phyloP scores from a whole-genome alignment of 2,797 vertebrate genomes.

The Chelon auratus region DNA sequence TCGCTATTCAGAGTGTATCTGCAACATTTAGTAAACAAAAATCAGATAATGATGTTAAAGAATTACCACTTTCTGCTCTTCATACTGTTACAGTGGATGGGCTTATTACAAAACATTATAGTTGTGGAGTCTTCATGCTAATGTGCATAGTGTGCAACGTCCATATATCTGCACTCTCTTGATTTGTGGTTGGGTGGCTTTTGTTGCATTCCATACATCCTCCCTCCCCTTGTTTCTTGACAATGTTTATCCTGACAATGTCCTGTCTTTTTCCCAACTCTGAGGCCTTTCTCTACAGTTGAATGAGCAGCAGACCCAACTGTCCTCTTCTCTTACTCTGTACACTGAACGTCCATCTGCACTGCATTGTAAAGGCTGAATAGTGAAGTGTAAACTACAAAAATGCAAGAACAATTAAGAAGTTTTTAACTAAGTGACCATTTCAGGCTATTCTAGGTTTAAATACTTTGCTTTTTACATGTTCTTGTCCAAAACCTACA shows the following conservation, averaged over 20 bases:
- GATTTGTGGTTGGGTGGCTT: not conserved
- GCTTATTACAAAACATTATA: not conserved
- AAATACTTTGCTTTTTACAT: not conserved
- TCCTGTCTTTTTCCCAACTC: no score
- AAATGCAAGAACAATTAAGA: not conserved
- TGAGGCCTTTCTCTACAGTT: slow-evolving; percentile 20
- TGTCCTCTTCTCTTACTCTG: slow-evolving; percentile 38
- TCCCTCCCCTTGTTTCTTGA: not conserved
- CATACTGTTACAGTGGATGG: slow-evolving; percentile 2
- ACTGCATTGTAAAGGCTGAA: slow-evolving; percentile 14
- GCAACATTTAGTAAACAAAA: not conserved
- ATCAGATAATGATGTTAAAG: not conserved
- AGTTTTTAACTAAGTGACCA: slow-evolving; percentile 9
- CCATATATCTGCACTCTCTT: not conserved
- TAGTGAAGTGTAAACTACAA: slow-evolving; percentile 1
- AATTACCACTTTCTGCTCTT: not conserved
- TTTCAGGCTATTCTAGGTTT: not conserved
- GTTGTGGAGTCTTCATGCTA: not conserved
- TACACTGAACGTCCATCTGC: slow-evolving; percentile 31
- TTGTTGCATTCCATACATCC: not conserved
- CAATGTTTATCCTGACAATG: slow-evolving; percentile 1
- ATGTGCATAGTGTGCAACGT: not conserved
- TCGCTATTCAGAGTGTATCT: no score
- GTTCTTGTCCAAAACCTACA: not conserved
- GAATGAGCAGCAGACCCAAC: slow-evolving; percentile 34